These are phyloP conservation scores for Carollia perspicillata DNA, from an alignment of 2,113 vertebrate genomes.

Conservation along the genomic window DNA sequence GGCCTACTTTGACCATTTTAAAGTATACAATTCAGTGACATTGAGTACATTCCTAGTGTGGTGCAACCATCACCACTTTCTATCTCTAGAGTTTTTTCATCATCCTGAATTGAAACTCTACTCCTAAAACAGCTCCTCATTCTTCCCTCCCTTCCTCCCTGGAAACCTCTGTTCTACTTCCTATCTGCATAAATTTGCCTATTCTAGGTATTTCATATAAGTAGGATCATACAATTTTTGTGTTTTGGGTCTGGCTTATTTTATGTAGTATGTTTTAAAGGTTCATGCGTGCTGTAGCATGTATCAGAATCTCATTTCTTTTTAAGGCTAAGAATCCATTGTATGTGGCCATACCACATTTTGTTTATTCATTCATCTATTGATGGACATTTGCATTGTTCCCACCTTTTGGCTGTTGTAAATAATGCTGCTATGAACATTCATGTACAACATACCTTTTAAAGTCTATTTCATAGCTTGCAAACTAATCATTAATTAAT, in stretches of 20 bases:
- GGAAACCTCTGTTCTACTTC: background rate
- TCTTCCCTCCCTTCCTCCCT: background rate
- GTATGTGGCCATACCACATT: background rate
- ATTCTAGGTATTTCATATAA: background rate
- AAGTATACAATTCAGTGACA: background rate
- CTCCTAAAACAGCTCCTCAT: background rate
- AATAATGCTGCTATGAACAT: background rate
- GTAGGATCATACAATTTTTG: background rate
- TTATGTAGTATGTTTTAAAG: background rate
- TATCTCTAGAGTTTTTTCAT: background rate
- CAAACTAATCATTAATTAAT: background rate
- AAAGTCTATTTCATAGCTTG: background rate
- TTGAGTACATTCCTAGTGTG: background rate
- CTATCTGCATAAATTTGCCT: background rate
- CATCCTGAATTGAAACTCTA: background rate
- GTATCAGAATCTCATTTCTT: background rate
- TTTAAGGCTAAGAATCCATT: background rate
- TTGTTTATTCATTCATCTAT: background rate
- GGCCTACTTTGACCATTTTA: background rate
- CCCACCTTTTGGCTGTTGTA: background rate
- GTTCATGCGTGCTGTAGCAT: background rate
- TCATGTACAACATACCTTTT: background rate
- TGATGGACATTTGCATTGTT: background rate
- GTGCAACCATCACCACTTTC: background rate
- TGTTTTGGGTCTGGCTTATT: background rate